phyloP scores from a whole-genome alignment of 2,888 invertebrate genomes.

The Mesochorus sp. region DNA sequence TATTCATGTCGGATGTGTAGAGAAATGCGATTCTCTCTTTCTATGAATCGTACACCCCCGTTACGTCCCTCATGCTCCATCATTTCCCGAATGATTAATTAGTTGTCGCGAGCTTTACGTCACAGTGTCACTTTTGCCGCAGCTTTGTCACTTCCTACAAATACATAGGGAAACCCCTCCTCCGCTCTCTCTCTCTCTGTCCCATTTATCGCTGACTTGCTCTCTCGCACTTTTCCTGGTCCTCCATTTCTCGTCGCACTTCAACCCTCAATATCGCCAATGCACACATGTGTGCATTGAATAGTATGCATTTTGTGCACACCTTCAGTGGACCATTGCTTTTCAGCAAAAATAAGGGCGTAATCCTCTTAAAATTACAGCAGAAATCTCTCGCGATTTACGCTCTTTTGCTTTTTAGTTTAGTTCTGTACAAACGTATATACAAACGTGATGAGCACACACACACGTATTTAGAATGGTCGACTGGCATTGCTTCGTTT shows the following conservation, averaged over 20 bases:
- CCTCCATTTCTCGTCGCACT: conserved; percentile 9
- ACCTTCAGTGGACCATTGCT: conserved; percentile 3
- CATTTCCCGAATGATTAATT: conserved; percentile 80
- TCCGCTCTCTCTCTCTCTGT: conserved; percentile 28
- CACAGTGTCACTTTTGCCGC: conserved; percentile 81
- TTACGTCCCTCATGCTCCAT: conserved; percentile 35
- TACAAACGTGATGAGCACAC: background rate
- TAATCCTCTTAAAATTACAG: background rate
- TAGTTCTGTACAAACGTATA: background rate
- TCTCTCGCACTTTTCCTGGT: conserved; percentile 20
- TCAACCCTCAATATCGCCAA: background rate
- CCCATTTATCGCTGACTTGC: no score
- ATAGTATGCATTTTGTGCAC: background rate
- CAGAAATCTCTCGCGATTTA: background rate
- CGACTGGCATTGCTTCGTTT: conserved; percentile 29
- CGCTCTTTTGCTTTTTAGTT: background rate
- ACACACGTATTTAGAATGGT: conserved; percentile 16
- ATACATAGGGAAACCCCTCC: conserved; percentile 69
- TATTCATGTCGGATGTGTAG: conserved; percentile 73
- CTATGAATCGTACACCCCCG: conserved; percentile 20
- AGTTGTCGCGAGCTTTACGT: conserved; percentile 81
- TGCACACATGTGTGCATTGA: background rate
- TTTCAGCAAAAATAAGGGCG: background rate
- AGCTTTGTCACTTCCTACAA: conserved; percentile 81
- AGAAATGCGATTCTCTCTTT: conserved; percentile 43